Conservation (phyloP, 2,888 invertebrate genomes). For the Plebejus argus region DNA sequence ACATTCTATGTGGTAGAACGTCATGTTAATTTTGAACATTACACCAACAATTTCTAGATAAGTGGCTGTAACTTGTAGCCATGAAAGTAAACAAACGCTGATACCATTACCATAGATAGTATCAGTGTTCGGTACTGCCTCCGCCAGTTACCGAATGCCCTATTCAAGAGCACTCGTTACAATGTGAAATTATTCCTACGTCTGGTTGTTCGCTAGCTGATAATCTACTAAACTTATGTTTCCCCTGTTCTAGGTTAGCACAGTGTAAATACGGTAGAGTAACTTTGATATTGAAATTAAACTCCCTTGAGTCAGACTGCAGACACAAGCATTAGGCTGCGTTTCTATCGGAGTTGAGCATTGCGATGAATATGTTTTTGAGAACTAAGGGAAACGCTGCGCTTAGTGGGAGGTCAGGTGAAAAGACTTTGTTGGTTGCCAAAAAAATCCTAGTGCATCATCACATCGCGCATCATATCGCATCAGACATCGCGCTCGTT, state of each 20-base stretch:
- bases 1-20: not conserved
- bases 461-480: too few species aligned
- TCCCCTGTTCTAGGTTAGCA: not conserved
- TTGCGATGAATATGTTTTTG: not conserved
- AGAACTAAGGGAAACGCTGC: too few species aligned
- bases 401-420: too few species aligned
- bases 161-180: constrained; percentile 8
- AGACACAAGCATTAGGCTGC: too few species aligned
- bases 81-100: constrained; percentile 20
- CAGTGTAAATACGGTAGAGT: not conserved
- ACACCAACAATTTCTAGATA: constrained; percentile 8
- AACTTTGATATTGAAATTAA: not conserved
- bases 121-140: constrained; percentile 1
- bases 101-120: constrained; percentile 18
- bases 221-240: constrained; percentile 13
- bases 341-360: too few species aligned
- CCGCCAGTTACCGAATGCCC: constrained; percentile 14
- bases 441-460: too few species aligned
- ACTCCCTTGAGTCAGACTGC: too few species aligned
- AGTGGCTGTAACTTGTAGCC: constrained; percentile 14
- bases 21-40: constrained; percentile 1
- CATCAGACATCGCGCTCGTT: too few species aligned
- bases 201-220: not conserved
- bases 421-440: too few species aligned
- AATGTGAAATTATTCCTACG: constrained; percentile 21